Percentiles rank a stretch among this genome's conserved stretches.
These are phyloP conservation scores for Mylabris sibirica DNA, from an alignment of 2,888 invertebrate genomes.

Conservation along the genomic window DNA sequence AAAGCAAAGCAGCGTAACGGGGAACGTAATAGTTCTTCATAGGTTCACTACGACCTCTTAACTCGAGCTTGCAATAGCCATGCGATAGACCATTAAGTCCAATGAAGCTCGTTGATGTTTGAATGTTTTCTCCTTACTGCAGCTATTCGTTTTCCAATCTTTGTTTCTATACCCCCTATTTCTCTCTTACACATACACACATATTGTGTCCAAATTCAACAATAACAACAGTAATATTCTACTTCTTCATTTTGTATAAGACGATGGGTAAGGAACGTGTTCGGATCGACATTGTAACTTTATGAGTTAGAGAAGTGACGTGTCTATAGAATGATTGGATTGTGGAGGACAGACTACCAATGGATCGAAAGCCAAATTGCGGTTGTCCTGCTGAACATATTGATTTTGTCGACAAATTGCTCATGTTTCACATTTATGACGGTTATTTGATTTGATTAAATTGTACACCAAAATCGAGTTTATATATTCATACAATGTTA, in stretches of 20 bases:
- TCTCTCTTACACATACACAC: not conserved
- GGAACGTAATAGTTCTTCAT: slow-evolving; percentile 52
- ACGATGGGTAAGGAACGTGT: slow-evolving; percentile 45
- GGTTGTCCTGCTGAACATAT: slow-evolving; percentile 38
- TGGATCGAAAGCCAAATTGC: slow-evolving; percentile 45
- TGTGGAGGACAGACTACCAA: slow-evolving; percentile 33
- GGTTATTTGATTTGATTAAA: slow-evolving; percentile 24
- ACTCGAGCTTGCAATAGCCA: slow-evolving; percentile 53
- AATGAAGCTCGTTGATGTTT: slow-evolving; percentile 49
- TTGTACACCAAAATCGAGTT: not conserved
- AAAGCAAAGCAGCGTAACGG: slow-evolving; percentile 29
- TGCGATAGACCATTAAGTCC: slow-evolving; percentile 54
- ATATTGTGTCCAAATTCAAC: not conserved
- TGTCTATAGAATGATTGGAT: slow-evolving; percentile 46
- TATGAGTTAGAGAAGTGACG: slow-evolving; percentile 54
- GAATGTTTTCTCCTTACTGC: slow-evolving; percentile 19
- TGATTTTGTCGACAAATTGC: slow-evolving; percentile 44
- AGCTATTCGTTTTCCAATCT: not conserved
- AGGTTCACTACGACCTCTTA: slow-evolving; percentile 54
- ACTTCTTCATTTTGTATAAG: not conserved
- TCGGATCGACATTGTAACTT: slow-evolving; percentile 53
- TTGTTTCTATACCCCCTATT: not conserved
- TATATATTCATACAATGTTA: not conserved
- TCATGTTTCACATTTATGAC: slow-evolving; percentile 40
- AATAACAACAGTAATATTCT: slow-evolving; percentile 9